Conservation (phyloP, 2,888 invertebrate genomes). For the Sepiola atlantica region DNA sequence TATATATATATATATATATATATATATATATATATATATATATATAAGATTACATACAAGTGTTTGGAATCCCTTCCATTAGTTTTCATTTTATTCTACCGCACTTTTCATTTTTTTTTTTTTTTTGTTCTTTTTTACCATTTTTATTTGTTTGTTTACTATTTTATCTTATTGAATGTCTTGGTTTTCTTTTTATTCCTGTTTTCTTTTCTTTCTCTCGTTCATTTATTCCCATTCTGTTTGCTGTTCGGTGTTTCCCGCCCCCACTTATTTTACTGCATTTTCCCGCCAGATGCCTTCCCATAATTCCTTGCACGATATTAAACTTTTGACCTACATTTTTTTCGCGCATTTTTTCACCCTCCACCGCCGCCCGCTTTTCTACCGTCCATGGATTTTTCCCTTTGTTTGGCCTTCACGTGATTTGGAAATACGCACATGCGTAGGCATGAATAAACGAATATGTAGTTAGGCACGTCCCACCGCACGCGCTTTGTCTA, state of each 20-base stretch:
- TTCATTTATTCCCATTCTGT: background rate
- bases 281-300: background rate
- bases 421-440: background rate
- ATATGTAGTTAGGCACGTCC: background rate
- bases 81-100: background rate
- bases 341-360: background rate
- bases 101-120: background rate
- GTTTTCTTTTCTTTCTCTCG: background rate
- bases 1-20: background rate
- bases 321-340: constrained; percentile 32
- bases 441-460: background rate
- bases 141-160: background rate
- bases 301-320: constrained; percentile 9
- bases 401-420: background rate
- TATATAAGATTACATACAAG: background rate
- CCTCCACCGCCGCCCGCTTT: background rate
- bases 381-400: background rate
- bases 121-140: background rate
- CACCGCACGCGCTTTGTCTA: no score
- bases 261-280: background rate
- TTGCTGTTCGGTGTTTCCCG: background rate
- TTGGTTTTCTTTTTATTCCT: background rate
- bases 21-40: background rate
- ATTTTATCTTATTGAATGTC: background rate
- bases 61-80: no score